Conservation (phyloP, 2,888 invertebrate genomes). For the Sympetrum striolatum region DNA sequence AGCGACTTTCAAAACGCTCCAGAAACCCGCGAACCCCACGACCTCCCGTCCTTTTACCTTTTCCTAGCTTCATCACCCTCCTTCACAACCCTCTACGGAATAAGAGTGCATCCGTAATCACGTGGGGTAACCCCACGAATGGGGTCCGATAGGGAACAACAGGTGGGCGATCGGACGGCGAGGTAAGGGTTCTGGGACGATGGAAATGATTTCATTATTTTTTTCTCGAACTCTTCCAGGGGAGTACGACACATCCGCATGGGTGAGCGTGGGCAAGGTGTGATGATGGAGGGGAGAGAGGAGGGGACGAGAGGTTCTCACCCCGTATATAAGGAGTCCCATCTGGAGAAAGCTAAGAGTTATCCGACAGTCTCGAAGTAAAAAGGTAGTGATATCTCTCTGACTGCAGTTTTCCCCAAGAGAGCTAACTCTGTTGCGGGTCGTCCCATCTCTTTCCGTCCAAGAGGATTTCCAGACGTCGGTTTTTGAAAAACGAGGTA, state of each 20-base stretch:
- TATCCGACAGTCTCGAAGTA: background rate
- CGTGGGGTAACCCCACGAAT: background rate
- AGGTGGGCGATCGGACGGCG: background rate
- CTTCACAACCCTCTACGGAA: background rate
- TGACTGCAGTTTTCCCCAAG: background rate
- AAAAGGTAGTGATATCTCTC: background rate
- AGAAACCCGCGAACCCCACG: background rate
- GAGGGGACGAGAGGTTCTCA: background rate
- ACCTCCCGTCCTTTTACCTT: background rate
- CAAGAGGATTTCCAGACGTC: background rate
- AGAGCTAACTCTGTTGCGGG: background rate
- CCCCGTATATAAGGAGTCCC: slow-evolving; percentile 10
- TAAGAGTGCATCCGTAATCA: background rate
- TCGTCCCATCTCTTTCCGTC: background rate
- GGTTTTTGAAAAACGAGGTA: background rate
- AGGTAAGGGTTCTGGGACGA: background rate
- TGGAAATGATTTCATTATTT: background rate
- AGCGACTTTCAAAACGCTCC: background rate
- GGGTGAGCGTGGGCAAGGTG: slow-evolving; percentile 17
- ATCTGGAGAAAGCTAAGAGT: slow-evolving; percentile 32
- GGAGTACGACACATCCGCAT: slow-evolving; percentile 16
- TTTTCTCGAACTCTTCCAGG: background rate
- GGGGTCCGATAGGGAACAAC: background rate
- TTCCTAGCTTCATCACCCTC: background rate
- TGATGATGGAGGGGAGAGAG: background rate